Percentiles rank a stretch among this genome's conserved stretches.
These are phyloP conservation scores for Labroides dimidiatus DNA, from an alignment of 2,797 vertebrate species.

Conservation along the genomic window DNA sequence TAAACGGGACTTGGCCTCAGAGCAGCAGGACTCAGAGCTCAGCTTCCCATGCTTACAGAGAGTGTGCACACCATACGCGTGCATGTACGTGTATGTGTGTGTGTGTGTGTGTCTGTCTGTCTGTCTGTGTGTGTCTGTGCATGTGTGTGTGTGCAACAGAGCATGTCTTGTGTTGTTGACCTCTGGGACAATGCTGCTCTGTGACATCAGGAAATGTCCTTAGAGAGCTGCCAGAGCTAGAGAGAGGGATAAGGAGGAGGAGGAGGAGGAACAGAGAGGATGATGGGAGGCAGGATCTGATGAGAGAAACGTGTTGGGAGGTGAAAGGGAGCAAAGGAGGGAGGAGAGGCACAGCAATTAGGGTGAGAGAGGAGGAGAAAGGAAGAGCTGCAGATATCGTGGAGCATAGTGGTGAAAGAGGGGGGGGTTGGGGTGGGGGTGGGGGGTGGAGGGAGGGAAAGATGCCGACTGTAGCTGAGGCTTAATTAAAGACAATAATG, in stretches of 20 bases:
- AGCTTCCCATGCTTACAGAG: slow-evolving; percentile 70
- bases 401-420: slow-evolving; percentile 7
- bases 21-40: slow-evolving; percentile 58
- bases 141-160: slow-evolving; percentile 56
- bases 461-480: slow-evolving; percentile 38
- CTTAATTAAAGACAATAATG: slow-evolving; percentile 76
- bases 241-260: slow-evolving; percentile 42
- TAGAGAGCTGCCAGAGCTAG: slow-evolving; percentile 66
- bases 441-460: neutral
- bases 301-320: slow-evolving; percentile 42
- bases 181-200: slow-evolving; percentile 74
- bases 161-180: slow-evolving; percentile 70
- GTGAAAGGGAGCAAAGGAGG: neutral
- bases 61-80: slow-evolving; percentile 13
- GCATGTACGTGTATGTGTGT: slow-evolving; percentile 8
- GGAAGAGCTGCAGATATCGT: slow-evolving; percentile 13
- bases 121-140: slow-evolving; percentile 25
- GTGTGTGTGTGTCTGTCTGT: slow-evolving; percentile 12
- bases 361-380: slow-evolving; percentile 27
- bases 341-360: neutral
- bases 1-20: slow-evolving; percentile 60
- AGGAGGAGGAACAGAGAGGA: slow-evolving; percentile 34
- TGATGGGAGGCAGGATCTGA: slow-evolving; percentile 42
- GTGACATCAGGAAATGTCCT: slow-evolving; percentile 78
- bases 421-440: neutral